Evolutionary conservation across 2,888 invertebrate genomes (phyloP).

Genomic region (Drosophila aldrichi): DNA sequence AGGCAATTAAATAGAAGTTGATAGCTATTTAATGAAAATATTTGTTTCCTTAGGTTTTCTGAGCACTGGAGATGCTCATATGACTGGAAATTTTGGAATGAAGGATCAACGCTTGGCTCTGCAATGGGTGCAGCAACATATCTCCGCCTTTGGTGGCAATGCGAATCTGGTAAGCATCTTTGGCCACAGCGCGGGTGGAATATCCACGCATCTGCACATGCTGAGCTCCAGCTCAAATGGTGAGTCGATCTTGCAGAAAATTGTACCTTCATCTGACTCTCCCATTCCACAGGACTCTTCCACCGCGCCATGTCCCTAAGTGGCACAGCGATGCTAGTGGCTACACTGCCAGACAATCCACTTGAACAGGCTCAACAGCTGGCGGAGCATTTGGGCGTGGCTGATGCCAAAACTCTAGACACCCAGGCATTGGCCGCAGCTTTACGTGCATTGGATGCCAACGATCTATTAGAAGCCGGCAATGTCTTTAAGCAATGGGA

Average conservation of each 20-base stretch:
- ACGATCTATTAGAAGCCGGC: constrained; percentile 79
- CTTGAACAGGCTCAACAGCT: constrained; percentile 77
- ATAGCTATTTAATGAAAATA: background rate
- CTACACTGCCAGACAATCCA: constrained; percentile 55
- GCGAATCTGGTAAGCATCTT: constrained; percentile 84
- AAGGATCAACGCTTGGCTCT: constrained; percentile 86
- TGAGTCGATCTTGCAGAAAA: constrained; percentile 23
- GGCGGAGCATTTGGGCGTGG: constrained; percentile 83
- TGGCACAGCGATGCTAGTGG: constrained; percentile 82
- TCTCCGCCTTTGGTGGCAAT: constrained; percentile 85
- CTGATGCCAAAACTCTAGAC: constrained; percentile 48
- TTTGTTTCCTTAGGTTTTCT: constrained; percentile 67
- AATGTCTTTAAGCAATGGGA: constrained; percentile 85
- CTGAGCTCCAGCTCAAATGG: constrained; percentile 84
- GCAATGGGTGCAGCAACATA: constrained; percentile 85
- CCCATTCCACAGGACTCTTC: constrained; percentile 78
- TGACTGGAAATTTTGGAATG: constrained; percentile 86
- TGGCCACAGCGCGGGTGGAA: constrained; percentile 86
- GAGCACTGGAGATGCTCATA: constrained; percentile 84
- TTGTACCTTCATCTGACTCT: background rate
- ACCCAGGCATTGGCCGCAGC: constrained; percentile 81
- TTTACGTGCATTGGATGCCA: constrained; percentile 82
- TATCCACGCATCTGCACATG: constrained; percentile 85
- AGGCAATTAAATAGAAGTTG: background rate
- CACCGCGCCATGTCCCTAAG: constrained; percentile 85